Evolutionary conservation across 2,797 vertebrate genomes (phyloP).

Genomic region (Peromyscus aztecus): DNA sequence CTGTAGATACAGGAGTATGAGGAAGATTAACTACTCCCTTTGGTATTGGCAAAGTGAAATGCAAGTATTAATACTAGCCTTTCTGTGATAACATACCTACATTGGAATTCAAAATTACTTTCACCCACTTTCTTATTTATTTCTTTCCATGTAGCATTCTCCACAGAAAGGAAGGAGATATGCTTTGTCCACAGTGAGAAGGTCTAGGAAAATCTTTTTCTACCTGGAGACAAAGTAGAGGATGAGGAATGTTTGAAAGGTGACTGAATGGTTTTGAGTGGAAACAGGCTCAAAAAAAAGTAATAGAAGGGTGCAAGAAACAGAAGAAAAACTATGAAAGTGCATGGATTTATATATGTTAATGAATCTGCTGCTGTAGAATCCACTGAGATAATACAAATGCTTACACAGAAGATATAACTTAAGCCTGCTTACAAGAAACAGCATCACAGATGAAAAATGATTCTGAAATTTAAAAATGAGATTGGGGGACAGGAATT

Average conservation of each 20-base stretch:
- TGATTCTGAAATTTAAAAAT: not conserved
- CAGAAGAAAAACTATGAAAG: not conserved
- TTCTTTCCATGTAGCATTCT: not conserved
- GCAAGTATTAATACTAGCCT: not conserved
- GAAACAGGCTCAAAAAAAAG: not conserved
- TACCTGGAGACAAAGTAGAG: not conserved
- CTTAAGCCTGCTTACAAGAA: not conserved
- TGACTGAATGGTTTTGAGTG: not conserved
- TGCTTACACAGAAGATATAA: not conserved
- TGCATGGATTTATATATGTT: not conserved
- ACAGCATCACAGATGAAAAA: not conserved
- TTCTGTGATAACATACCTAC: not conserved
- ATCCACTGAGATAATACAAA: not conserved
- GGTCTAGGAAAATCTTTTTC: not conserved
- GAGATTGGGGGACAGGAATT: not conserved
- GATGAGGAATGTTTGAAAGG: not conserved
- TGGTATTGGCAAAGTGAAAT: not conserved
- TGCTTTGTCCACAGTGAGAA: not conserved
- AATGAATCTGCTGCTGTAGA: not conserved
- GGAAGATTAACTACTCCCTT: not conserved
- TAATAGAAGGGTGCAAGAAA: not conserved
- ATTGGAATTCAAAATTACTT: conserved; percentile 30
- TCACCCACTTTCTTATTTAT: not conserved
- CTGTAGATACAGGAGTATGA: not conserved
- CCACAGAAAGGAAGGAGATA: not conserved